Conservation (phyloP, 2,113 vertebrate species). For the Theristicus caerulescens region DNA sequence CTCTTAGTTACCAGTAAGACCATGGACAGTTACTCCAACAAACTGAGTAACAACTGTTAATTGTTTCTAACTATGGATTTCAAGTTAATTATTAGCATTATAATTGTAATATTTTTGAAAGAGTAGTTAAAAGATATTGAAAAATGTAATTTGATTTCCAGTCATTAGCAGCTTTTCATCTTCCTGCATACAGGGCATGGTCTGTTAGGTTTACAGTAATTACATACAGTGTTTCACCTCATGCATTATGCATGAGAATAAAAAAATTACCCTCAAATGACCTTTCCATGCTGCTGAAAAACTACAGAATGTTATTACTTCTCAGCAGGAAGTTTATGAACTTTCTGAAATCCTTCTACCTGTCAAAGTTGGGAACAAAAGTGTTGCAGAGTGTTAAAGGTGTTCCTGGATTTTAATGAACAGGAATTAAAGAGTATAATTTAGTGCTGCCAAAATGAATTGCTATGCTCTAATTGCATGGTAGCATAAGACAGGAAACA, state of each 20-base stretch:
- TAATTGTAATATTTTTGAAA: constrained; percentile 26
- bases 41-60: neutral
- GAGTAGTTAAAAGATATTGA: constrained; percentile 15
- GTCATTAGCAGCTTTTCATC: constrained; percentile 18
- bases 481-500: neutral
- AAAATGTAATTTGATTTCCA: constrained; percentile 16
- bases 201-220: neutral
- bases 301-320: constrained; percentile 14
- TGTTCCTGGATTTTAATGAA: constrained; percentile 27
- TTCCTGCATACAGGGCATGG: neutral
- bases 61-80: constrained; percentile 21
- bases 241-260: neutral
- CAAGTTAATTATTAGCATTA: constrained; percentile 2
- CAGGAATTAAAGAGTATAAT: neutral
- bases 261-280: neutral
- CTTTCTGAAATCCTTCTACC: constrained; percentile 33
- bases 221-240: neutral
- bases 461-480: neutral
- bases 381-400: neutral
- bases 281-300: constrained; percentile 8
- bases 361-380: neutral
- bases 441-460: neutral
- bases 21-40: neutral
- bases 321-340: constrained; percentile 40
- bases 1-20: neutral